A percentile compares a stretch with the other conserved stretches of the same genome.
Evolutionary conservation across 2,888 invertebrate genomes (phyloP).

Genomic region (Aethes cnicana): DNA sequence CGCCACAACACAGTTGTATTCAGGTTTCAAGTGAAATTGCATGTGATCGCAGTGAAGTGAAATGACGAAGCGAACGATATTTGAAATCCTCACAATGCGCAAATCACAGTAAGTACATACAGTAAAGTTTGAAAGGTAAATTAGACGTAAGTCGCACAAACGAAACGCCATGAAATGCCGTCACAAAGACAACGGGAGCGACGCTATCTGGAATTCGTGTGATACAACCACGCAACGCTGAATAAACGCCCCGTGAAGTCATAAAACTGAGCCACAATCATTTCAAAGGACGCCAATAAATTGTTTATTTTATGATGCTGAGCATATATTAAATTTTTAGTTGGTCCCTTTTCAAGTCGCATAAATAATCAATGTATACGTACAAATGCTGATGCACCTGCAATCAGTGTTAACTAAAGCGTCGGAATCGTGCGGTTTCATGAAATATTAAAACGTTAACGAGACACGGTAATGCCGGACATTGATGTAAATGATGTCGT

Average conservation of each 20-base stretch:
- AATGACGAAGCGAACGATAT: no score
- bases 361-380: conserved; percentile 73
- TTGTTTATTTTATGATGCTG: conserved; percentile 79
- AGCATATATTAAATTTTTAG: conserved; percentile 79
- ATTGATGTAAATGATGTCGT: conserved; percentile 53
- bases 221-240: conserved; percentile 69
- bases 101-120: no score
- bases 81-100: no score
- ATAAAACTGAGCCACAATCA: conserved; percentile 78
- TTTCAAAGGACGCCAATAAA: conserved; percentile 80
- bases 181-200: conserved; percentile 53
- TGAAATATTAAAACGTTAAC: conserved; percentile 56
- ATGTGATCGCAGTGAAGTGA: no score
- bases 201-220: conserved; percentile 63
- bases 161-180: conserved; percentile 57
- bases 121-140: conserved; percentile 31
- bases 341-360: conserved; percentile 65
- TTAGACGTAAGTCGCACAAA: conserved; percentile 38
- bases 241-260: conserved; percentile 78
- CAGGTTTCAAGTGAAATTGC: neutral
- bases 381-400: conserved; percentile 58
- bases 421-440: conserved; percentile 44
- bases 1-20: conserved; percentile 9
- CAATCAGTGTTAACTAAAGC: conserved; percentile 66
- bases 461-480: conserved; percentile 47